Evolutionary conservation across 2,797 vertebrate genomes (phyloP), one percentile per base, ranked within the genome.

Genomic region (Hydrolagus colliei): DNA sequence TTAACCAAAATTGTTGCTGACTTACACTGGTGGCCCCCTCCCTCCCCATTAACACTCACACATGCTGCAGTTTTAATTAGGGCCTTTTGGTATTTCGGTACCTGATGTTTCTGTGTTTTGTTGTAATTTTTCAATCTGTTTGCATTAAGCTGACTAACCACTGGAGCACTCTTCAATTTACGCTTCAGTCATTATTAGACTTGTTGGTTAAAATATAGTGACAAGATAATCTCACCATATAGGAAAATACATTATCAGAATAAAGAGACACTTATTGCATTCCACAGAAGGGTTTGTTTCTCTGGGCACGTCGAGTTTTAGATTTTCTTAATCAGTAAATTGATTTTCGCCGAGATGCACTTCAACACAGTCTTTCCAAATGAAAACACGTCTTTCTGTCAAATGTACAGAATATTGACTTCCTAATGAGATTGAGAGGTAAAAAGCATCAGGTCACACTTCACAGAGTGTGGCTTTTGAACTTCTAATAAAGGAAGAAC

Each of bases 371-470:
- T 62, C 62, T 27, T 65, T 9, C 41, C 11, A 80, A 65, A 63
- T 80, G 62, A 80, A 80, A 80, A 27, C 62, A 13, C 20, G 14
- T 12, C 65, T 65, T 32, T 63, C 63, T 80, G 62, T 13, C 77
- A 80, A 80, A 80, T 9, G 62, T 80, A 22, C 16, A 22, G 61
- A 52, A 52, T 80, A 65, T 65, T 65, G 77, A 22, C 65, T 63
- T 27, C 62, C 27, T 80, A 65, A 80, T 80, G 65, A 52, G 65
- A 32, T 80, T 65, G 12, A 63, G 61, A 80, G 27, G 62, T 80
- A 80, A n/a, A 65, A 27, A 74, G 62, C 62, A 27, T 80, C 77
- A 65, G 59, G 20, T 11, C 52, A 62, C 11, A 62, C 61, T 14
- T 32, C 22, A 65, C 16, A 22, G 61, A 80, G 65, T 65, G 65